These are phyloP conservation scores for Hyperopisus bebe DNA, from an alignment of 2,113 vertebrate species.

Conservation along the genomic window DNA sequence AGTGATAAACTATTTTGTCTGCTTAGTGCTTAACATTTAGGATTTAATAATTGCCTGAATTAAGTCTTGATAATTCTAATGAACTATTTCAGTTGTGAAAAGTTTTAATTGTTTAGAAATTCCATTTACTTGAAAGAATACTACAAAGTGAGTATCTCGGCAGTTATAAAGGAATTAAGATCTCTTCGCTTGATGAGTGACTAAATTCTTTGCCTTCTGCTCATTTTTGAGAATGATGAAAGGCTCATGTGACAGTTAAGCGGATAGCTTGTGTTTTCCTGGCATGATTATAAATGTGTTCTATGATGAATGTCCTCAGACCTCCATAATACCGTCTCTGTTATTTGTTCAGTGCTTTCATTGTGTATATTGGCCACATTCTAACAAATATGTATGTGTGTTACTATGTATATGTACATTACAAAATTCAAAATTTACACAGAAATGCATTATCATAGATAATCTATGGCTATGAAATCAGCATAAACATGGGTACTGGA, in stretches of 20 bases:
- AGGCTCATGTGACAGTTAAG: background rate
- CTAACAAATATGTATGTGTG: background rate
- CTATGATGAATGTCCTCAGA: slow-evolving; percentile 1
- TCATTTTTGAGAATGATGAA: background rate
- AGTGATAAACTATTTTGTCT: background rate
- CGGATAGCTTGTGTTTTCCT: background rate
- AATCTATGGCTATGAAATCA: background rate
- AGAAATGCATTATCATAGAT: background rate
- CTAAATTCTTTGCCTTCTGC: background rate
- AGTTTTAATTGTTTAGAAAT: background rate
- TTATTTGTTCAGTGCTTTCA: background rate
- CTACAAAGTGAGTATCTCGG: background rate
- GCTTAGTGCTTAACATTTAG: background rate
- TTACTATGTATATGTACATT: slow-evolving; percentile 10
- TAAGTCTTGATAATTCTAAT: background rate
- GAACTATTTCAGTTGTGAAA: background rate
- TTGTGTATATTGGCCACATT: background rate
- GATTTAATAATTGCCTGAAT: background rate
- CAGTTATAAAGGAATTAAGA: background rate
- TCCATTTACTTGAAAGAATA: background rate
- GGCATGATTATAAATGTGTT: slow-evolving; percentile 1
- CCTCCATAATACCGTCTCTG: slow-evolving; percentile 2
- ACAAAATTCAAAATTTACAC: background rate
- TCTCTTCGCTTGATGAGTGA: background rate
- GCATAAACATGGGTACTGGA: background rate